Conservation (phyloP, 1,140 invertebrate genomes). For the Heliconius himera region DNA sequence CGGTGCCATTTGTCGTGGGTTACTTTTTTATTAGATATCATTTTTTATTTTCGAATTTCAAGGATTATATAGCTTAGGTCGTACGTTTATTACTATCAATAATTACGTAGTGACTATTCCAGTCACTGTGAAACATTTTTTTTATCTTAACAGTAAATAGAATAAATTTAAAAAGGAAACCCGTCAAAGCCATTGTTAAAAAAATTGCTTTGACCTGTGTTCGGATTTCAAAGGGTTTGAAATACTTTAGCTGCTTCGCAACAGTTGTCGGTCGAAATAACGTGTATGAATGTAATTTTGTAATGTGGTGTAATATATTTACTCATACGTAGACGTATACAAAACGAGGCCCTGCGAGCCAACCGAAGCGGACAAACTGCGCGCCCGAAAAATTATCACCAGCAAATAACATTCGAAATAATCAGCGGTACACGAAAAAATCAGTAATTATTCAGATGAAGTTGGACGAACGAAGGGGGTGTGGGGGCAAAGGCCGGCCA, state of each 20-base stretch:
- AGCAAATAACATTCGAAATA: slow-evolving; percentile 81
- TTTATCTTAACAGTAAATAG: background rate
- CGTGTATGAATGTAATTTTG: slow-evolving; percentile 1
- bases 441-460: slow-evolving; percentile 82
- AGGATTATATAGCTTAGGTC: slow-evolving; percentile 4
- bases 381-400: slow-evolving; percentile 75
- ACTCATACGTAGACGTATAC: background rate
- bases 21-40: slow-evolving; percentile 22
- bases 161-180: slow-evolving; percentile 8
- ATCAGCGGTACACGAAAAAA: slow-evolving; percentile 82
- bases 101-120: background rate
- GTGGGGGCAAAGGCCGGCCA: slow-evolving; percentile 78
- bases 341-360: slow-evolving; percentile 31
- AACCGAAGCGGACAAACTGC: slow-evolving; percentile 61
- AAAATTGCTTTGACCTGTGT: slow-evolving; percentile 13
- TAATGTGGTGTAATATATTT: slow-evolving; percentile 29
- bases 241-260: slow-evolving; percentile 3
- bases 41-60: slow-evolving; percentile 27
- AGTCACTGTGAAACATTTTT: background rate
- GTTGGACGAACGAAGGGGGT: slow-evolving; percentile 79
- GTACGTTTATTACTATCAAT: background rate
- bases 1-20: slow-evolving; percentile 17
- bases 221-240: slow-evolving; percentile 12
- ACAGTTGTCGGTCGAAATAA: slow-evolving; percentile 8
- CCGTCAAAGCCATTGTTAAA: slow-evolving; percentile 7